Evolutionary conservation across 2,797 vertebrate species (phyloP).

Genomic region (Brotula barbata): DNA sequence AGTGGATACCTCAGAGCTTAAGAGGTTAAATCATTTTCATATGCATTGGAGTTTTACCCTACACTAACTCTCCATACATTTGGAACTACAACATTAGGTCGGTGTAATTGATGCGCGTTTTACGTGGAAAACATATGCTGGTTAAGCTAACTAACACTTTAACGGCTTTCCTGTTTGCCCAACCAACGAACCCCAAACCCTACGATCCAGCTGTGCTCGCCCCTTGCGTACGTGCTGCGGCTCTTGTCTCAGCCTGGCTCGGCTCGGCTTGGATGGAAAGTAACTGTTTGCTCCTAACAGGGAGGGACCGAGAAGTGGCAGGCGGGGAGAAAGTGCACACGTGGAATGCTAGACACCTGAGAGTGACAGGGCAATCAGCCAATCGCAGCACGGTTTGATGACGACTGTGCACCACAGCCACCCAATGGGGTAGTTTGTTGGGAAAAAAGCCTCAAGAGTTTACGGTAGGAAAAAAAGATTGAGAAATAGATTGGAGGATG

Average conservation of each 20-base stretch:
- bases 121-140: no score
- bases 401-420: not conserved
- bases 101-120: no score
- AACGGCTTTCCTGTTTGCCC: no score
- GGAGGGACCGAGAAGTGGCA: slow-evolving; percentile 23
- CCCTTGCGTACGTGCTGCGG: slow-evolving; percentile 56
- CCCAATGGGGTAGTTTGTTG: slow-evolving; percentile 62
- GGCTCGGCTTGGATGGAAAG: slow-evolving; percentile 12
- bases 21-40: no score
- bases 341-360: slow-evolving; percentile 66
- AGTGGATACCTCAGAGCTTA: no score
- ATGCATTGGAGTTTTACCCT: no score
- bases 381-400: slow-evolving; percentile 47
- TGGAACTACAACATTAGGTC: no score
- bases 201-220: not conserved
- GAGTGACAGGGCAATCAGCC: slow-evolving; percentile 61
- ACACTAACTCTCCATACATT: no score
- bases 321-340: slow-evolving; percentile 79
- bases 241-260: slow-evolving; percentile 30
- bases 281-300: slow-evolving; percentile 36
- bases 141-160: no score
- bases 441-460: slow-evolving; percentile 1
- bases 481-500: slow-evolving; percentile 35
- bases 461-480: slow-evolving; percentile 20
- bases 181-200: no score